Evolutionary conservation across 1,140 invertebrate species (phyloP).

Genomic region (Drosophila serrata): DNA sequence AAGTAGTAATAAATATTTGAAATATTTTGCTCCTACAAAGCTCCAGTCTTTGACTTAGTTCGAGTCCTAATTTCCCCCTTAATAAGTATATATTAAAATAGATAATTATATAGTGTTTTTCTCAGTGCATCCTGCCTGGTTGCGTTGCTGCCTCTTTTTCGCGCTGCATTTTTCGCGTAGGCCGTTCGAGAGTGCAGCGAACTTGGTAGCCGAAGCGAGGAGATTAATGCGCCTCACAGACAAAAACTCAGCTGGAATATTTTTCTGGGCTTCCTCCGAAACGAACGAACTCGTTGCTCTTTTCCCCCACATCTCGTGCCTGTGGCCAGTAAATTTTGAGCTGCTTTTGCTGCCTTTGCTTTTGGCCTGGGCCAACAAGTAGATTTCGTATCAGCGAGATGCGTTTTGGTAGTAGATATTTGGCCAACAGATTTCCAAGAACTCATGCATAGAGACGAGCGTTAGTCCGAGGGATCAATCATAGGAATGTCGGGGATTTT

Average conservation of each 20-base stretch:
- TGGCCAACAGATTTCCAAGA: slow-evolving; percentile 31
- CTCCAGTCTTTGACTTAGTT: not conserved
- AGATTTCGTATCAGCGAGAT: slow-evolving; percentile 38
- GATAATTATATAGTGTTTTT: not conserved
- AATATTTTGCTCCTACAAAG: too few relatives aligned
- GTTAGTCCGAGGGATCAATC: slow-evolving; percentile 28
- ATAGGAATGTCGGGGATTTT: slow-evolving; percentile 34
- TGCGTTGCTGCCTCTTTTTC: slow-evolving; percentile 68
- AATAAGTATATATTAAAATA: not conserved
- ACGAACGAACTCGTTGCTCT: not conserved
- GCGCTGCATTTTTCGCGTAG: slow-evolving; percentile 82
- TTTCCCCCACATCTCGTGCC: slow-evolving; percentile 44
- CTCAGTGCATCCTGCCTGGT: not conserved
- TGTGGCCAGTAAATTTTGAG: slow-evolving; percentile 71
- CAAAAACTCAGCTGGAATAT: slow-evolving; percentile 42
- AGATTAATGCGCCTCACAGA: slow-evolving; percentile 63
- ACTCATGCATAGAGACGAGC: slow-evolving; percentile 8
- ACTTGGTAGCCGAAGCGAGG: slow-evolving; percentile 71
- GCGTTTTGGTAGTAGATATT: slow-evolving; percentile 29
- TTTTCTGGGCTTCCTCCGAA: slow-evolving; percentile 4
- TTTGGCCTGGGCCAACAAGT: slow-evolving; percentile 28
- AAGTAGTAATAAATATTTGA: too few relatives aligned
- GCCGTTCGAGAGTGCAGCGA: slow-evolving; percentile 69
- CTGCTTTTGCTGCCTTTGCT: slow-evolving; percentile 42
- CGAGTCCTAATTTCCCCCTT: too few relatives aligned